phyloP scores from a whole-genome alignment of 2,888 invertebrate genomes.

The Frankliniella intonsa region DNA sequence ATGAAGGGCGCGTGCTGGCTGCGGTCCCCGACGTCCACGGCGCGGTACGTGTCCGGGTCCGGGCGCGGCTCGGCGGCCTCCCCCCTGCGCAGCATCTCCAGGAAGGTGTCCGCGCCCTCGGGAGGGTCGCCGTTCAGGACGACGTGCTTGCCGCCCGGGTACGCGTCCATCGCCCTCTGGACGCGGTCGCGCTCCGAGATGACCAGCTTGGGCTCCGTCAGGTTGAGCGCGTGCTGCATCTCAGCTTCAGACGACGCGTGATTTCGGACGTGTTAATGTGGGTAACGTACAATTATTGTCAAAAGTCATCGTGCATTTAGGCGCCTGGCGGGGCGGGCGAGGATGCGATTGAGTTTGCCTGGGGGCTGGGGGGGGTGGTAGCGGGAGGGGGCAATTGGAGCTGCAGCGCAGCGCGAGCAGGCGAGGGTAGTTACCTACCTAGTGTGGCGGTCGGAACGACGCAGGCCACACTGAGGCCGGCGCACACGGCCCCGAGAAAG shows the following conservation, averaged over 20 bases:
- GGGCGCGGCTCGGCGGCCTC: background rate
- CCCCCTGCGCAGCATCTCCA: background rate
- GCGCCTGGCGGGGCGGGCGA: background rate
- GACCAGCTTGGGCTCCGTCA: background rate
- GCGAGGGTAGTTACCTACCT: background rate
- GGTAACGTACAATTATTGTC: no score
- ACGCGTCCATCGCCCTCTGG: background rate
- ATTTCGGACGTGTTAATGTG: no score
- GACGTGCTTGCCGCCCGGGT: background rate
- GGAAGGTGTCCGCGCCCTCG: background rate
- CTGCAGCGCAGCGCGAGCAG: no score
- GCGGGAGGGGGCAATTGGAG: background rate
- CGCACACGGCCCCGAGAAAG: background rate
- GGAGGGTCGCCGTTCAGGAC: background rate
- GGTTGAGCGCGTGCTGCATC: background rate
- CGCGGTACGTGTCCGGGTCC: constrained; percentile 5
- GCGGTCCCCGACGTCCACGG: background rate
- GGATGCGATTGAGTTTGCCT: background rate
- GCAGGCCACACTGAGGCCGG: background rate
- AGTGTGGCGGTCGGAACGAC: background rate
- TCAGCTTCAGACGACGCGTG: background rate
- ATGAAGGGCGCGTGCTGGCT: background rate
- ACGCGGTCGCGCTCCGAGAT: background rate
- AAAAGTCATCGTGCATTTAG: no score
- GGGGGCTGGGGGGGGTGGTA: no score